Evolutionary conservation across 2,113 vertebrate species (phyloP).

Genomic region (Apodemus speciosus): DNA sequence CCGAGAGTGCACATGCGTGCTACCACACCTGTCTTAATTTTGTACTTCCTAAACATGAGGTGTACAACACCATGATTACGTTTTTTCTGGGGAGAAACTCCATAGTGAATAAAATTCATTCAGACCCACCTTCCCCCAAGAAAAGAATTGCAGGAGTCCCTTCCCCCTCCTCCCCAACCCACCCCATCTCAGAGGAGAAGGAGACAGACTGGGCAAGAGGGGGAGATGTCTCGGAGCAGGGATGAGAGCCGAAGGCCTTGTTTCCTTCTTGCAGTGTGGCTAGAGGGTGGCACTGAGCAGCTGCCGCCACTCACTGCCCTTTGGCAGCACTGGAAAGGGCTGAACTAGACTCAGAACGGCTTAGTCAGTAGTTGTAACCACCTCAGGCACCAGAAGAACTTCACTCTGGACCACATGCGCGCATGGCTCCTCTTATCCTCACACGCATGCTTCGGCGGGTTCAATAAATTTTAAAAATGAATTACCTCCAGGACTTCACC

Average conservation of each 20-base stretch:
- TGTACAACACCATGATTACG: neutral
- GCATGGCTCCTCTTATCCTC: slow-evolving; percentile 42
- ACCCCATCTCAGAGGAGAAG: neutral
- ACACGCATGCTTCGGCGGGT: slow-evolving; percentile 55
- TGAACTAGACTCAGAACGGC: slow-evolving; percentile 51
- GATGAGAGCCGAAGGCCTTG: neutral
- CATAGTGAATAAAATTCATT: neutral
- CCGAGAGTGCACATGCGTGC: neutral
- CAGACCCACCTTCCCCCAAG: neutral
- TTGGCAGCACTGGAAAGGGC: slow-evolving; percentile 30
- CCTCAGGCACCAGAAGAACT: slow-evolving; percentile 12
- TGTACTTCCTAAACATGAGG: slow-evolving; percentile 23
- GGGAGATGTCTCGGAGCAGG: neutral
- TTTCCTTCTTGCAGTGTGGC: neutral
- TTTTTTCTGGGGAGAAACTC: neutral
- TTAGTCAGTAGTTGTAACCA: slow-evolving; percentile 36
- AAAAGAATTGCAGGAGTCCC: neutral
- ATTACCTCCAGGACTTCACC: slow-evolving; percentile 59
- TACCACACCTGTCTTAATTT: neutral
- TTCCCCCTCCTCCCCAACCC: fast-evolving
- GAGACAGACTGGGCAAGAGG: neutral
- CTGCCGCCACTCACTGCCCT: neutral
- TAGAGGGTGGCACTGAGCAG: neutral
- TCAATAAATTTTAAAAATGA: slow-evolving; percentile 67
- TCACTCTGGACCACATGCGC: slow-evolving; percentile 45